These are phyloP conservation scores for Channallabes apus DNA, from an alignment of 2,797 vertebrate genomes.

Conservation along the genomic window DNA sequence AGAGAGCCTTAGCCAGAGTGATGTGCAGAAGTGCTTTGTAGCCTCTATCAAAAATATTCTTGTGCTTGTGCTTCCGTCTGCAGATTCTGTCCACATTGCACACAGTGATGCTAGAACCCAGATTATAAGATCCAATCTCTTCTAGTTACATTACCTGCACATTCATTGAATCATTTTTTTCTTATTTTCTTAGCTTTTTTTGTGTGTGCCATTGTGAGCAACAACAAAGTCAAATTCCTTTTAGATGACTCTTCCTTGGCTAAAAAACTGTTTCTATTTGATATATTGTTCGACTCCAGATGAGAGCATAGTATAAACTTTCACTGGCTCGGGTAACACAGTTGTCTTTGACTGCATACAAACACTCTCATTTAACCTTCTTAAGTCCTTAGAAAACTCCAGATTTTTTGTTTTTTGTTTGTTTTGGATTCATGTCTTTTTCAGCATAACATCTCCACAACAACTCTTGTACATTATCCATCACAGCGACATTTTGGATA, in stretches of 20 bases:
- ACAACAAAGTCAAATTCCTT: neutral
- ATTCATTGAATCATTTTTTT: neutral
- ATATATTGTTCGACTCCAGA: neutral
- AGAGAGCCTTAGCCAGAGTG: neutral
- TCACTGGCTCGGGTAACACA: neutral
- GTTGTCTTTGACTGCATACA: neutral
- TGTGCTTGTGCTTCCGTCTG: neutral
- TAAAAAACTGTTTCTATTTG: neutral
- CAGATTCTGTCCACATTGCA: neutral
- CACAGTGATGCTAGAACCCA: neutral
- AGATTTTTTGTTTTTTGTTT: neutral
- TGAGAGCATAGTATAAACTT: conserved; percentile 3
- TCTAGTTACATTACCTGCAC: neutral
- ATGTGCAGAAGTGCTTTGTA: neutral
- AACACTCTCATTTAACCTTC: neutral
- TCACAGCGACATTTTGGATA: neutral
- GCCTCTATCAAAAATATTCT: neutral
- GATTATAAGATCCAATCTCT: neutral
- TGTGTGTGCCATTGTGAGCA: neutral
- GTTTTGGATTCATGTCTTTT: neutral
- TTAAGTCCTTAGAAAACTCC: neutral
- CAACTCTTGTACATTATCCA: no score
- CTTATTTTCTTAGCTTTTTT: neutral
- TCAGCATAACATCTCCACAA: neutral
- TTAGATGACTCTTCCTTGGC: neutral